Conservation (phyloP, 92 coral and sea anemone species). For the Palythoa caribaeorum region DNA sequence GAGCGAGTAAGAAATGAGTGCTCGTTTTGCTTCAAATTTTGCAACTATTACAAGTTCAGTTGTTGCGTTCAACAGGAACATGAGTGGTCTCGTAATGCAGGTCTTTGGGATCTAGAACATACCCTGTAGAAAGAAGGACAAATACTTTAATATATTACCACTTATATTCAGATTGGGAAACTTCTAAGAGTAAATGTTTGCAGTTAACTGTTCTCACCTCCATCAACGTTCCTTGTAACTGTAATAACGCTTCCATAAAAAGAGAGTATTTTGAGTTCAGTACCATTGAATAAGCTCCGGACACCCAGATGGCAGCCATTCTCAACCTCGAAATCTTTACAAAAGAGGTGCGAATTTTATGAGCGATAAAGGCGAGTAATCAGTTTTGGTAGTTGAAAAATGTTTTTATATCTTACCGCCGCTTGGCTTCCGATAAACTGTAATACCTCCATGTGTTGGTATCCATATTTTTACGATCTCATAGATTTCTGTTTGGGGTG, state of each 20-base stretch:
- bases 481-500: neutral
- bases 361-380: neutral
- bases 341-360: neutral
- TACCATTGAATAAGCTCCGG: neutral
- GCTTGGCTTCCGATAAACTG: slow-evolving; percentile 1
- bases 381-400: neutral
- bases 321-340: neutral
- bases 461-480: slow-evolving; percentile 8
- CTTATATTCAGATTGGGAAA: neutral
- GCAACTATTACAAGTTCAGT: no score
- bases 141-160: neutral
- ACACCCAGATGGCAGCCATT: neutral
- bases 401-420: neutral
- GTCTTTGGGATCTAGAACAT: neutral
- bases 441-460: neutral
- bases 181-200: neutral
- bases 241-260: neutral
- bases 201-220: neutral
- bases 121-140: neutral
- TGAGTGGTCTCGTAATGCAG: neutral
- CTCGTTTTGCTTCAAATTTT: neutral
- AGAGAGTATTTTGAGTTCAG: neutral
- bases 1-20: no score
- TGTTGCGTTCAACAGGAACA: neutral
- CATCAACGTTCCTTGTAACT: neutral